Base-by-base conservation (phyloP, 2,888 invertebrate species). In the Pandemis heparana region DNA sequence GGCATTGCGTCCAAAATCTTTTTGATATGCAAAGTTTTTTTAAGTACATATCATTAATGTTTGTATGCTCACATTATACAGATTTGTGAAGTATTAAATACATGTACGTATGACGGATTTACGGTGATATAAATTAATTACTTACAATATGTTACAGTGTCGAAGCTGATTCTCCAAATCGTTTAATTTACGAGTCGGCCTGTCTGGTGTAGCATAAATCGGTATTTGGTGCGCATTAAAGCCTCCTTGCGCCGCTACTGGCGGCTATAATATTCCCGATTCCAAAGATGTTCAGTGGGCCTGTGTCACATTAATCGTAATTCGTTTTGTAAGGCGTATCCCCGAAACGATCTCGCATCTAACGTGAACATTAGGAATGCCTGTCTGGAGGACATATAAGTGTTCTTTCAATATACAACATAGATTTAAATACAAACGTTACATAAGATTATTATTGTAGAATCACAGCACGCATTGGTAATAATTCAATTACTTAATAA, bases 321-420 rank as follows among this genome's bases (percentile, higher is more conserved):
- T 69, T 69, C 61, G 69, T 48, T 69, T 39, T 69, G 69, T 69
- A 61, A 69, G 48, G 61, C 69, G 51, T 61, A 61, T 69, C 61
- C 38, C 61, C 9, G 48, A 61, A 61, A 41, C 61, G 61, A 61
- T 48, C 38, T 51, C 51, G 51, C 51, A 14, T 46, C 60, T 18
- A n/a, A 69, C 16, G 60, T 61, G 69, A 61, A 61, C 68, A 69
- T 62, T 41, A 51, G 69, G 72, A 75, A 75, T 67, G 46, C 69
- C 39, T 48, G 70, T 74, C 70, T 74, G 75, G 77, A 75, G 77
- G 75, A 72, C 73, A 76, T 67, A 70, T 77, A 69, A 66, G 70
- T 66, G 53, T 23, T n/a, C 23, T 32, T 14, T 14, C 63, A 63
- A 14, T 56, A 10, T 56, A 56, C 23, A 23, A 23, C 23, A 56